Base-by-base conservation (phyloP, 2,797 vertebrate genomes). In the Karalla daura region DNA sequence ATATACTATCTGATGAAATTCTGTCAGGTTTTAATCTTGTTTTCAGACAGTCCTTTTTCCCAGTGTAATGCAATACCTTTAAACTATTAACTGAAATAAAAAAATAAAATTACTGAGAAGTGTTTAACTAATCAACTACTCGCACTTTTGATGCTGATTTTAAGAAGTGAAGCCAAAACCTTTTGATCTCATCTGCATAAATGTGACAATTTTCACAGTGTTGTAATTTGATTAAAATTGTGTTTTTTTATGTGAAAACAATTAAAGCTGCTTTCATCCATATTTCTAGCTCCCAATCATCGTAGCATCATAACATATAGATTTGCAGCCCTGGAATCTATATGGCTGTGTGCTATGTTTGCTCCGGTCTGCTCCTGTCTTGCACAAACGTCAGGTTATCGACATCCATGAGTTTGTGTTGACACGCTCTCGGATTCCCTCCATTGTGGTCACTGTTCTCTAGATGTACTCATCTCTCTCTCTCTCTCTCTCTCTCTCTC, bases 371-470 rank as follows among this genome's bases (percentile, higher is more conserved):
- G 6, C 20, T 53, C n/a, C 47, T 13, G 49, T 72, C 18, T 49
- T 66, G 41, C 25, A 37, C 5, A 44, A 51, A 17, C 43, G n/a
- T 54, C 35, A 51, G 23, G 12, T 24, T 15, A 23, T 45, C 60
- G 25, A 44, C 14, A 45, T 25, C 50, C 20, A 45, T 14, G 36
- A 25, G 20, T 15, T 36, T 5, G 12, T 56, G 32, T 62, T 67
- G 49, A 62, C 25, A 50, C 7, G 33, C 55, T 58, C 36, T 69
- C 41, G 30, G 65, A 65, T 50, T 36, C 40, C 44, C 20, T 58
- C 3, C 49, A 21, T n/a, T 45, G 30, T 66, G 44, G 64, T 81
- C 78, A 55, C 63, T 20, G 24, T 63, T 55, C 35, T 66, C 44
- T 43, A 55, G 43, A 54, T 45, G 59, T 21, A 50, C 44, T 63